Percentiles rank a stretch among this genome's conserved stretches.
Evolutionary conservation across 1,140 invertebrate species (phyloP).

Genomic region (Brachionus manjavacas): DNA sequence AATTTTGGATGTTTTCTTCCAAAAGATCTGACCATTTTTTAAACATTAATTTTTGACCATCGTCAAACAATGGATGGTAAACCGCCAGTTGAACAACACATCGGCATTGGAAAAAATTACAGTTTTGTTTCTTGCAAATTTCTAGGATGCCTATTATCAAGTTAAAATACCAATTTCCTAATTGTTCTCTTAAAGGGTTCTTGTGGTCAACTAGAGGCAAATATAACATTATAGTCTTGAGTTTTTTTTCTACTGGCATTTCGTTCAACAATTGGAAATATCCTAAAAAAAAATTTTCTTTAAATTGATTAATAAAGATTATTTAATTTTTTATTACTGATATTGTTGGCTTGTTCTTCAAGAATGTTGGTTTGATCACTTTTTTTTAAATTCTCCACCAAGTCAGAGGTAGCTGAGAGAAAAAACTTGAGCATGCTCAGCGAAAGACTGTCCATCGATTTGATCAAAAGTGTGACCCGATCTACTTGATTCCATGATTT

Average conservation of each 20-base stretch:
- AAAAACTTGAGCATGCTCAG: background rate
- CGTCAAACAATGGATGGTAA: conserved; percentile 4
- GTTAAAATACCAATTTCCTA: conserved; percentile 10
- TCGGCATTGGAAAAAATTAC: background rate
- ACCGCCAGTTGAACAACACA: background rate
- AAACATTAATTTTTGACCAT: background rate
- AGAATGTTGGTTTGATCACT: conserved; percentile 7
- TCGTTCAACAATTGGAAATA: conserved; percentile 20
- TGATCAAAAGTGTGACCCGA: background rate
- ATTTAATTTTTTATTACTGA: background rate
- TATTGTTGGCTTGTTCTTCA: conserved; percentile 1
- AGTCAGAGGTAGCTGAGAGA: background rate
- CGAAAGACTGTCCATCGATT: background rate
- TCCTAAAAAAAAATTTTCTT: background rate
- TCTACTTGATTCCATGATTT: conserved; percentile 24
- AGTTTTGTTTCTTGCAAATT: background rate
- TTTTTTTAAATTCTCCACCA: background rate
- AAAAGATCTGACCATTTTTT: conserved; percentile 8
- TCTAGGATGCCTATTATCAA: background rate
- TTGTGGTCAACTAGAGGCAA: background rate
- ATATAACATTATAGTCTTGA: background rate
- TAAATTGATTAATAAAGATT: background rate
- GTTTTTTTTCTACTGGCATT: background rate
- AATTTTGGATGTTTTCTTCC: background rate
- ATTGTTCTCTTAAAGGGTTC: background rate